Base-by-base conservation (phyloP, 2,113 vertebrate species). In the Solea senegalensis region DNA sequence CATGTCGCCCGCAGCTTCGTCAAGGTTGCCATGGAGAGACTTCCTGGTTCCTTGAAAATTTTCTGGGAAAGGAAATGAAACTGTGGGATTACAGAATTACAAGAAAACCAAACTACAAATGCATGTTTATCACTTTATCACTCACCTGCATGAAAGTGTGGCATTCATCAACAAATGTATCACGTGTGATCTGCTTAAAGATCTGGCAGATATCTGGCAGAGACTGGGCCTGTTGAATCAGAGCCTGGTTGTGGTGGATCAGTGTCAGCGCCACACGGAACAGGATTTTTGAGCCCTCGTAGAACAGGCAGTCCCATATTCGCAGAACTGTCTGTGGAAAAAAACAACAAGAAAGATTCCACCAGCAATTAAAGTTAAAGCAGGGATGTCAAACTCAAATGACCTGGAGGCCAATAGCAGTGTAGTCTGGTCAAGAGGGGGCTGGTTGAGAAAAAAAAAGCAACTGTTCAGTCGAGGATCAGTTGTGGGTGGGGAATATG, bases 241-340 rank as follows among this genome's bases (percentile, higher is more conserved):
- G 84, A 44, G 88, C 89, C 93, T 98, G 94, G 54, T 98, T 90
- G 63, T 95, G 95, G 55, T 95, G 96, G 70, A 99, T 97, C 65
- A 99, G 59, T 0, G 97, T 98, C 87, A 99, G 94, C 16, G 96
- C 97, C 50, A 99, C 97, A 0, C 98, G 96, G 88, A 98, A 99
- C 60, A 99, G 86, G 82, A 99, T 95, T 90, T 99, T 99, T 0
- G 97, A 99, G 49, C 98, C 98, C 83, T 99, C 98, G 0, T 96
- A 97, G 90, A 99, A 99, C 45, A 99, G 83, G 77, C 97, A 96
- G 74, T 99, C 98, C 98, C 98, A 99, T 82, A 99, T 95, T 44
- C 97, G 92, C 41, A 99, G 89, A 49, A 99, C 98, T 0, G 97
- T 99, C 98, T 99, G 90, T 43, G 43, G 56, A 60, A 57, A 41